Base-by-base conservation (phyloP, 1,140 invertebrate species). In the Lordiphosa collinella region DNA sequence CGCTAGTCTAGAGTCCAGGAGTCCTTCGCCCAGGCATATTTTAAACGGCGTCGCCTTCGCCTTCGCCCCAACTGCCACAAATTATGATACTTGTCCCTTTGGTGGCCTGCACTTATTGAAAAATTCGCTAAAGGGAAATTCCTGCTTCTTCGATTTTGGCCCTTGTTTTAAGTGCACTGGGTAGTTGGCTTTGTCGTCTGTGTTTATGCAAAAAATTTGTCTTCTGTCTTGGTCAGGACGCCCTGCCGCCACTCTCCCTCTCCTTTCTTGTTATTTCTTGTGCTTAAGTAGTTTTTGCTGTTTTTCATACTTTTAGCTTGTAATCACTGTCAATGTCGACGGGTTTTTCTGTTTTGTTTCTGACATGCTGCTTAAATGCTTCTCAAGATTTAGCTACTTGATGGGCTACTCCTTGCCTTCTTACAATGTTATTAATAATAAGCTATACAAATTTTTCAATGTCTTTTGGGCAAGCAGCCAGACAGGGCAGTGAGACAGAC, bases 371-470 rank as follows among this genome's bases (percentile, higher is more conserved):
- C 76, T 82, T 82, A 82, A 82, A 82, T 82, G 76, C 72, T 82
- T 84, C 56, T 66, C 78, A 84, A 84, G 79, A 84, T 84, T 84
- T 84, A 80, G 82, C 75, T 75, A 82, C 72, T 80, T 86, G 75
- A 86, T 76, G 62, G 63, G 53, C 25, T 29, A 29, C 25, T 47
- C 66, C 63, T 62, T 58, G 58, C 68, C 82, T 80, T 60, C 80
- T 85, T 74, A 74, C 82, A 86, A 76, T 80, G 80, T 86, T 86
- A 86, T 86, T 86, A 86, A 86, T 86, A 86, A 86, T 86, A 86
- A 86, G 80, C 80, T 82, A 86, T 86, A 85, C 80, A 86, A 85
- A 85, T 85, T 85, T 85, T 74, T 85, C 57, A 80, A 53, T 79
- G 80, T 86, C 76, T 66, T 48, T 49, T 58, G 48, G 32, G 12